Evolutionary conservation across 2,113 vertebrate species (phyloP), one percentile per base, ranked within the genome.

Genomic region (Australoheros scitulus): DNA sequence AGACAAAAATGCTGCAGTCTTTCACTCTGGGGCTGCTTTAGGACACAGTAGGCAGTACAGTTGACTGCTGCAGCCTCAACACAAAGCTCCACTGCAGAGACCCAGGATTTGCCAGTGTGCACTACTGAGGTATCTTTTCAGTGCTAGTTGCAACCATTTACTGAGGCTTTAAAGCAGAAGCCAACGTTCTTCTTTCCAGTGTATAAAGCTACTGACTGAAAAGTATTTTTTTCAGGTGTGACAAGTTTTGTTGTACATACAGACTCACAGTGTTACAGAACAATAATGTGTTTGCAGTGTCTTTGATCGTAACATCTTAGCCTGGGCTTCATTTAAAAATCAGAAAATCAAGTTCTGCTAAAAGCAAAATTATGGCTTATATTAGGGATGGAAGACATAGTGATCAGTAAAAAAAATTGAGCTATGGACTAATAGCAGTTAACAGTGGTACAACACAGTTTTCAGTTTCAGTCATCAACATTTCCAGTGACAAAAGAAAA

Each of bases 71-170:
- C 63, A 77, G 82, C 82, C 76, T 72, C 61, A 64, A 83, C 77
- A 88, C 68, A 89, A 85, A 88, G 86, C 79, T 76, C 63, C 47
- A 77, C 86, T 61, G 77, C 83, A 63, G 61, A 91, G 65, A 76
- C 56, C 24, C 61, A 84, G 80, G 61, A 61, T 83, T 87, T 77
- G 76, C 83, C 92, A 94, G 90, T 92, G 87, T 93, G 81, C 83
- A 92, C 88, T 88, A 90, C 80, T 92, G 93, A 94, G 91, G 92
- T 93, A 91, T 87, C 89, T 88, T 83, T 83, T 79, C 61, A 83
- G 84, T 64, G 60, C 55, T 24, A 87, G 47, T 75, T 84, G 80
- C 72, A 82, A 85, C 64, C 55, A 89, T 83, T 83, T 81, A 83
- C 59, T 56, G 60, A 83, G 76, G 74, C 79, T 57, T 81, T 76